Base-by-base conservation (phyloP, 2,113 vertebrate species). In the Thomomys bottae region DNA sequence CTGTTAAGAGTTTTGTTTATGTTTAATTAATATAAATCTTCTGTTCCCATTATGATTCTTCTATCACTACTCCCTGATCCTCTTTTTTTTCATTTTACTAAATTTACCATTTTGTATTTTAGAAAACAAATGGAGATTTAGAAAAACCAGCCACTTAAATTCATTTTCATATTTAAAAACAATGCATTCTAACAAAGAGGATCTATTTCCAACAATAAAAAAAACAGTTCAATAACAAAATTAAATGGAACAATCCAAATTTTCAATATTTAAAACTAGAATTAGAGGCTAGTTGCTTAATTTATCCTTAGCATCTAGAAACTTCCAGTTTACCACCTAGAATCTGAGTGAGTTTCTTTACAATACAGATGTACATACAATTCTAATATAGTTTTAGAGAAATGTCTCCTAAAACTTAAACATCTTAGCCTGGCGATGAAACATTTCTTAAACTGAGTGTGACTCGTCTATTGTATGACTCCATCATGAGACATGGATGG, bases 301-400 rank as follows among this genome's bases (percentile, higher is more conserved):
- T 75, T 67, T 81, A 61, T n/a, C 15, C 11, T 87, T 89, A 63
- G 84, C 54, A 23, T 78, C 21, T 71, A 26, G 63, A 63, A 85
- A 71, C 30, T 3, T n/a, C 4, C 8, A 79, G 24, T 81, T 94
- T 34, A 64, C 34, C 85, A 42, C 84, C 38, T 71, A 40, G 12
- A n/a, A 54, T 75, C 64, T 54, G 3, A 87, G 2, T 17, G 77
- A 8, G 64, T 70, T 87, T 68, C 3, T 18, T 57, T 87, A 82
- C 88, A 82, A 89, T 59, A 36, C 21, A 88, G 24, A 68, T 70
- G 71, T 94, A 68, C 30, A 32, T 45, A 40, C 34, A 82, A 93
- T 73, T 64, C 5, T 87, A 68, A 49, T 32, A 64, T 68, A 14
- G 12, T 83, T 80, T 79, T 40, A 8, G 80, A 68, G 34, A 68